These are phyloP conservation scores for Arrhamphus sclerolepis DNA, from an alignment of 2,797 vertebrate genomes.

Conservation along the genomic window DNA sequence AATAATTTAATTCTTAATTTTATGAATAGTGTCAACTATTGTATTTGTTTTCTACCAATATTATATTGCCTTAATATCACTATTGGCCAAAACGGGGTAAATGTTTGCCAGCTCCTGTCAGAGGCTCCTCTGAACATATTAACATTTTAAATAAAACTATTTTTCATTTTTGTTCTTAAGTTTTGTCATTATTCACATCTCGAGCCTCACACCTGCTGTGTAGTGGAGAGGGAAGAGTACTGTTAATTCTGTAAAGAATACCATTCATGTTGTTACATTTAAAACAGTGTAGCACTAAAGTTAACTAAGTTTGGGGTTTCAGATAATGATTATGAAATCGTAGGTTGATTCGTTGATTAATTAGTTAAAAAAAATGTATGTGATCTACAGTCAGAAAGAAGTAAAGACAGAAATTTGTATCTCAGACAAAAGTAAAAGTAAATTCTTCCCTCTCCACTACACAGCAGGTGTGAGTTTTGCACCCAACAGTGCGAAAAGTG, in stretches of 20 bases:
- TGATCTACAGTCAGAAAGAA: no score
- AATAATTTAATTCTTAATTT: conserved; percentile 45
- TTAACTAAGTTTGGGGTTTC: background rate
- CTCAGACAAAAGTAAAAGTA: background rate
- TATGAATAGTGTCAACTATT: conserved; percentile 2
- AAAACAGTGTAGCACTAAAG: no score
- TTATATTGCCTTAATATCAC: conserved; percentile 4
- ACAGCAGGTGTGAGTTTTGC: no score
- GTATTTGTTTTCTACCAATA: no score
- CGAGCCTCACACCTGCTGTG: conserved; percentile 43
- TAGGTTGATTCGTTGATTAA: no score
- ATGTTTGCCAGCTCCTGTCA: conserved; percentile 15
- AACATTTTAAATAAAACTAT: conserved; percentile 35
- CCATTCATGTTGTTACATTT: no score
- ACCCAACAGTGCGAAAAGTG: no score
- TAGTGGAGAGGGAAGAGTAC: conserved; percentile 40
- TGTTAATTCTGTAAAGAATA: no score
- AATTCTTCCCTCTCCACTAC: no score
- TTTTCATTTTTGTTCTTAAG: background rate
- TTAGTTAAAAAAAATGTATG: no score
- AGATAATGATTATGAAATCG: background rate
- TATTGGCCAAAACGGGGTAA: conserved; percentile 3
- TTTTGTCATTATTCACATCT: conserved; percentile 2
- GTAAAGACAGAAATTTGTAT: no score
- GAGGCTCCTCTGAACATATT: background rate